Percentiles rank a stretch among this genome's conserved stretches.
phyloP scores from a whole-genome alignment of 1,140 invertebrate species.

The Lysiphlebus fabarum region DNA sequence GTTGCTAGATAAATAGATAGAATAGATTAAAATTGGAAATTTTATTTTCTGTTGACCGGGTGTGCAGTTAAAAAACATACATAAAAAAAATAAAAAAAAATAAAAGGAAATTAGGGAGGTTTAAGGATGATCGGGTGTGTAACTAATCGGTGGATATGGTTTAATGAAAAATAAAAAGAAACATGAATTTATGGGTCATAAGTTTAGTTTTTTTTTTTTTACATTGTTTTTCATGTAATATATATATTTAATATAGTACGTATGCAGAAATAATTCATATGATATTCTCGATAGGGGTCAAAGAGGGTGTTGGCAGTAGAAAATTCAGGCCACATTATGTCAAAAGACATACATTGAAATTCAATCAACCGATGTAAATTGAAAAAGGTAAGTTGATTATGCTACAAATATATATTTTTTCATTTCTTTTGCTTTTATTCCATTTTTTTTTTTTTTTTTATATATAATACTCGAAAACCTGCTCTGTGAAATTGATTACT shows the following conservation, averaged over 20 bases:
- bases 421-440: conserved; percentile 14
- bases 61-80: conserved; percentile 10
- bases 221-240: not conserved
- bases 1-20: not conserved
- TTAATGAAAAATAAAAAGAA: conserved; percentile 6
- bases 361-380: conserved; percentile 36
- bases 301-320: no score
- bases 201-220: no score
- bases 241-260: no score
- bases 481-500: conserved; percentile 18
- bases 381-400: no score
- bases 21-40: conserved; percentile 1
- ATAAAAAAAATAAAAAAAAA: no score
- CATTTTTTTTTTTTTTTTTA: conserved; percentile 6
- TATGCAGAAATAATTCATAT: no score
- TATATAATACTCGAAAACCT: conserved; percentile 1
- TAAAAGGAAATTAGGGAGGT: no score
- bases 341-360: conserved; percentile 29
- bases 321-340: not conserved
- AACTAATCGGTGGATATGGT: conserved; percentile 25
- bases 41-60: conserved; percentile 21
- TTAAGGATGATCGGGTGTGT: conserved; percentile 10
- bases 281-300: no score
- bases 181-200: no score
- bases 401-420: no score